Conservation (phyloP, 2,888 invertebrate species). For the Apamea crenata region DNA sequence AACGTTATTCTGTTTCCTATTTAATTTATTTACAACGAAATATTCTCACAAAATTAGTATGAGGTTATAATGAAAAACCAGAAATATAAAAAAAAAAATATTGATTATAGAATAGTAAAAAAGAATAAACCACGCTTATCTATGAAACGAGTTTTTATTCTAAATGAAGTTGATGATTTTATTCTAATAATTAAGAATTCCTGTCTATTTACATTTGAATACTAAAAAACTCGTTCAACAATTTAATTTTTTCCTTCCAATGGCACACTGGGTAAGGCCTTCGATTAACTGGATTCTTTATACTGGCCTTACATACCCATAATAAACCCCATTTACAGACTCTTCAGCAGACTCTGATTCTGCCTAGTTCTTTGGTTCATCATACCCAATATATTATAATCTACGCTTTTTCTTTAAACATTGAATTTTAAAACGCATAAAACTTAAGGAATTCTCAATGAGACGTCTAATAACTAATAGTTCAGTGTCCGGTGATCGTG, state of each 20-base stretch:
- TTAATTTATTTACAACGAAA: background rate
- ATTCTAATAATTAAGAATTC: background rate
- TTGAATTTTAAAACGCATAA: constrained; percentile 7
- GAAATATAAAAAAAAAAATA: background rate
- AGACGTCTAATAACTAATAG: constrained; percentile 22
- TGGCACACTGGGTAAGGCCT: background rate
- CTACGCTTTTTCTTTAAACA: background rate
- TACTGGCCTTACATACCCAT: too few relatives aligned
- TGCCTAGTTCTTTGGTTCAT: background rate
- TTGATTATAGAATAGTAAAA: background rate
- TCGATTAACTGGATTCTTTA: background rate
- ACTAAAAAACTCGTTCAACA: background rate
- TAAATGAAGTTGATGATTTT: too few relatives aligned
- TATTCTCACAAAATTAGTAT: background rate
- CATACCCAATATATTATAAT: background rate
- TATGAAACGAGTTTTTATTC: constrained; percentile 27
- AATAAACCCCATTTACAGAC: background rate
- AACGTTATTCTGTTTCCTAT: background rate
- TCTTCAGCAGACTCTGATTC: background rate
- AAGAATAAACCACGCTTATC: background rate
- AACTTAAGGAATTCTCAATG: constrained; percentile 30
- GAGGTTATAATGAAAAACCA: background rate
- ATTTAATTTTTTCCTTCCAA: background rate
- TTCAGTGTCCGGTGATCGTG: constrained; percentile 48
- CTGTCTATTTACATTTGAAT: background rate